A percentile compares a stretch with the other conserved stretches of the same genome.
These are phyloP conservation scores for Drosophila bocqueti DNA, from an alignment of 1,140 invertebrate genomes.

Conservation along the genomic window DNA sequence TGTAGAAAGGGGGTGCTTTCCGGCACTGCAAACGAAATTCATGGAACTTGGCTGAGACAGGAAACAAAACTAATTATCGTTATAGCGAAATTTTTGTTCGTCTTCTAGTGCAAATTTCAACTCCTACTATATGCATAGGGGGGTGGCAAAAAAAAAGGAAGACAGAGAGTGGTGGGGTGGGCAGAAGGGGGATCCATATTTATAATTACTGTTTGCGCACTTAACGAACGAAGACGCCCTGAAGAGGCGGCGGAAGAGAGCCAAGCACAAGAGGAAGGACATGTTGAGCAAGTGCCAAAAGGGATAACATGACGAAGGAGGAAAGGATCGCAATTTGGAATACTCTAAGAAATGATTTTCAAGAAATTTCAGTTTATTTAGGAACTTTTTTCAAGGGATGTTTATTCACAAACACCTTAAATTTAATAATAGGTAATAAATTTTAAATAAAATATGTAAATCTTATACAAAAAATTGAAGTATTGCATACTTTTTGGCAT, in stretches of 20 bases:
- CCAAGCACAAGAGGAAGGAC: not conserved
- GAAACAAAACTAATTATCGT: slow-evolving; percentile 79
- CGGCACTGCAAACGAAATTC: slow-evolving; percentile 49
- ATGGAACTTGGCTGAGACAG: slow-evolving; percentile 56
- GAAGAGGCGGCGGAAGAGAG: slow-evolving; percentile 9
- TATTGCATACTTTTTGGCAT: too few relatives aligned
- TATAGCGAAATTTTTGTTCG: slow-evolving; percentile 61
- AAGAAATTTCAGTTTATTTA: not conserved
- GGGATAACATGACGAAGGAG: slow-evolving; percentile 1
- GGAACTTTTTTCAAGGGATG: too few relatives aligned
- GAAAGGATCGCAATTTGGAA: too few relatives aligned
- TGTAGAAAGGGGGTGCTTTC: not conserved
- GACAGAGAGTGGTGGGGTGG: not conserved
- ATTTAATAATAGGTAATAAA: too few relatives aligned
- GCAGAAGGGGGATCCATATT: slow-evolving; percentile 40
- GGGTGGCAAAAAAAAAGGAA: slow-evolving; percentile 7
- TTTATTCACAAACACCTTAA: too few relatives aligned
- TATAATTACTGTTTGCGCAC: slow-evolving; percentile 79
- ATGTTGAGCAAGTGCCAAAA: slow-evolving; percentile 8
- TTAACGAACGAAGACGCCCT: slow-evolving; percentile 61
- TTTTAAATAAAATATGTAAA: too few relatives aligned
- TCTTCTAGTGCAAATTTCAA: slow-evolving; percentile 18
- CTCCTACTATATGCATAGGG: slow-evolving; percentile 2
- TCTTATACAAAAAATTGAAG: too few relatives aligned
- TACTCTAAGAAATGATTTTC: not conserved